A percentile compares a stretch with the other conserved stretches of the same genome.
These are phyloP conservation scores for Carcina quercana DNA, from an alignment of 2,888 invertebrate genomes.

Conservation along the genomic window DNA sequence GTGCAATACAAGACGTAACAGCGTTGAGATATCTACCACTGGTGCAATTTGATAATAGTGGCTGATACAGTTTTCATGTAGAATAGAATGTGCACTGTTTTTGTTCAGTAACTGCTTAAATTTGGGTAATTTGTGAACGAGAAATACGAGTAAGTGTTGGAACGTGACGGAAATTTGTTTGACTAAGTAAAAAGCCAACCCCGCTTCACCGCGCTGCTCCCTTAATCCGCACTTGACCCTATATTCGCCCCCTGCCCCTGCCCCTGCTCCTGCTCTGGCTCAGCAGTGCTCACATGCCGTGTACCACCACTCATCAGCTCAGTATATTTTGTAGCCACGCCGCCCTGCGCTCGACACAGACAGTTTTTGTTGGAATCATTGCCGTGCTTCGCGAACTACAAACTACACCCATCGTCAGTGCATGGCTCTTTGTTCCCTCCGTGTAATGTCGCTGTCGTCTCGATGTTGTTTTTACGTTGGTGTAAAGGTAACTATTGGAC, in stretches of 20 bases:
- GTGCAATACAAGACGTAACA: too few relatives aligned
- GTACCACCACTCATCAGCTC: conserved; percentile 65
- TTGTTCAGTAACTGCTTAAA: too few relatives aligned
- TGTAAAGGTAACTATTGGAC: not conserved
- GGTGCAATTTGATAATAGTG: too few relatives aligned
- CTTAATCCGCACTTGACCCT: conserved; percentile 38
- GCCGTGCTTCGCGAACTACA: conserved; percentile 18
- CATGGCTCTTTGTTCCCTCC: conserved; percentile 53
- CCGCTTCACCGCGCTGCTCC: conserved; percentile 60
- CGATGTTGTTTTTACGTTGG: conserved; percentile 52
- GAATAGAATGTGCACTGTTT: too few relatives aligned
- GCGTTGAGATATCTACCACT: too few relatives aligned
- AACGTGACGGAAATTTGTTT: too few relatives aligned
- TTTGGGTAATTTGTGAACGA: too few relatives aligned
- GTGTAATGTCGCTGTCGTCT: conserved; percentile 45
- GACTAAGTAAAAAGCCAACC: conserved; percentile 31
- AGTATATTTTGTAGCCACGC: conserved; percentile 30
- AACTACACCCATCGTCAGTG: conserved; percentile 41
- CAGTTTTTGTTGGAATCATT: conserved; percentile 28
- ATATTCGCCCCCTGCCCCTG: conserved; percentile 11
- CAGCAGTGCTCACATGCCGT: conserved; percentile 53
- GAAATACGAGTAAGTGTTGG: too few relatives aligned
- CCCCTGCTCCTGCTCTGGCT: too few relatives aligned
- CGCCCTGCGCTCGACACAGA: conserved; percentile 28
- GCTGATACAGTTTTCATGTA: too few relatives aligned